phyloP scores from a whole-genome alignment of 2,888 invertebrate species.

The Chloroclystis v-ata region DNA sequence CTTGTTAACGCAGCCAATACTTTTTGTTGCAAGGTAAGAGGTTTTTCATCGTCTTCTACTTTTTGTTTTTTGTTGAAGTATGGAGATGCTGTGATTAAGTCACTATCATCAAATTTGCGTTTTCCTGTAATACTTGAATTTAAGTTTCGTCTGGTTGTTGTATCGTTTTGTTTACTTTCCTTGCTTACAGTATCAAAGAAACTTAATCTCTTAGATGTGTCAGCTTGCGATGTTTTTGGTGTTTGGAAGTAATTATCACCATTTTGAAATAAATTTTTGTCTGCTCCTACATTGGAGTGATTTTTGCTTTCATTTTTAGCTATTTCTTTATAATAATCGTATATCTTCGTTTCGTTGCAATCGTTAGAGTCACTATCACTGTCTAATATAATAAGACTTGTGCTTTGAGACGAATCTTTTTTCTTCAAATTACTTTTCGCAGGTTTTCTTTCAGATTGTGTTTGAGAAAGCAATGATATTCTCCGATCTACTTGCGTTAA shows the following conservation, averaged over 20 bases:
- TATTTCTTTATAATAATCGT: slow-evolving; percentile 35
- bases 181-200: slow-evolving; percentile 11
- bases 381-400: slow-evolving; percentile 56
- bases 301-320: slow-evolving; percentile 14
- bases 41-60: slow-evolving; percentile 37
- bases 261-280: slow-evolving; percentile 1
- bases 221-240: neutral
- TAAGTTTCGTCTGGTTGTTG: slow-evolving; percentile 4
- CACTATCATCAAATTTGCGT: slow-evolving; percentile 46
- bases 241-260: slow-evolving; percentile 3
- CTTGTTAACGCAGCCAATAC: slow-evolving; percentile 50
- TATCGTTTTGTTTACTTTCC: slow-evolving; percentile 28
- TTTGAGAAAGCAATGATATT: slow-evolving; percentile 35
- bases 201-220: slow-evolving; percentile 8
- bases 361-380: slow-evolving; percentile 56
- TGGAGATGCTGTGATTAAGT: slow-evolving; percentile 48
- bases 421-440: slow-evolving; percentile 21
- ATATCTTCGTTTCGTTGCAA: slow-evolving; percentile 43
- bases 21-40: slow-evolving; percentile 53
- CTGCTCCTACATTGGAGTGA: slow-evolving; percentile 9
- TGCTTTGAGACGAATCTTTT: slow-evolving; percentile 25
- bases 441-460: slow-evolving; percentile 51
- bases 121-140: slow-evolving; percentile 5
- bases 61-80: slow-evolving; percentile 63
- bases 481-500: slow-evolving; percentile 56